phyloP scores from a whole-genome alignment of 2,113 vertebrate genomes.

The Columba janthina region DNA sequence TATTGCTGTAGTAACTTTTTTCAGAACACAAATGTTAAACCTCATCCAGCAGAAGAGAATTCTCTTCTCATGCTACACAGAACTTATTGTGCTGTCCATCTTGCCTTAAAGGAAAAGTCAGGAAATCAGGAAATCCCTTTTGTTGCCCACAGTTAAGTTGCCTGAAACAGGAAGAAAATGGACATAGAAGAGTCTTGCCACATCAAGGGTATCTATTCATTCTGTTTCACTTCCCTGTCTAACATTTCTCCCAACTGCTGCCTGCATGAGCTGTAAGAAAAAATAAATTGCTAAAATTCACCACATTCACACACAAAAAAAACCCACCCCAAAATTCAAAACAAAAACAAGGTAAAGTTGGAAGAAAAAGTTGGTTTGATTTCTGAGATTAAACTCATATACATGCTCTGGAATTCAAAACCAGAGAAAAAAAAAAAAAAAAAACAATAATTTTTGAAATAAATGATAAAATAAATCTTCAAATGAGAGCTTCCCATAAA shows the following conservation, averaged over 20 bases:
- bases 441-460: neutral
- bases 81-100: neutral
- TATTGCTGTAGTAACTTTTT: neutral
- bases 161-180: neutral
- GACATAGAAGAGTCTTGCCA: neutral
- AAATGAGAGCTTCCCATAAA: neutral
- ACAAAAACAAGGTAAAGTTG: neutral
- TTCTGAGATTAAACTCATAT: neutral
- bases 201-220: neutral
- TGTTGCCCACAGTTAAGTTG: neutral
- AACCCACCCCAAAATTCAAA: neutral
- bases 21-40: neutral
- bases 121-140: neutral
- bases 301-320: neutral
- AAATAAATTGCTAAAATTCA: neutral
- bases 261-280: neutral
- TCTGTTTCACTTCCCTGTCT: neutral
- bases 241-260: neutral
- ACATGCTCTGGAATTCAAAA: neutral
- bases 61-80: neutral
- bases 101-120: neutral
- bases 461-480: neutral
- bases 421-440: neutral
- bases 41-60: neutral
- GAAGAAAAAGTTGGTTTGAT: neutral